Percentiles rank a stretch among this genome's conserved stretches.
Conservation (phyloP, 2,113 vertebrate species). For the Thamnophis sirtalis region DNA sequence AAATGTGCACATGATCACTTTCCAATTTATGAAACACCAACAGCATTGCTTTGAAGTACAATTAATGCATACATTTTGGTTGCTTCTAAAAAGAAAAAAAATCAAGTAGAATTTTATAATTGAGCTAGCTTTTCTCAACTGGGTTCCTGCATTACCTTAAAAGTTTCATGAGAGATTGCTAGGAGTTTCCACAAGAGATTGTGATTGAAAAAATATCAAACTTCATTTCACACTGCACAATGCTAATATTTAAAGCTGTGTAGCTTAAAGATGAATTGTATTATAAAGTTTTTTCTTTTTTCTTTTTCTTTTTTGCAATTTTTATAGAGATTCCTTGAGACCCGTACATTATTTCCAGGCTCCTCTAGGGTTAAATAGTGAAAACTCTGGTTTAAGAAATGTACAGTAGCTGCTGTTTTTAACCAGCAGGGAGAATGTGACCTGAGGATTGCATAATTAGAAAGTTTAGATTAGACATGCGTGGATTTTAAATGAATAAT, state of each 20-base stretch:
- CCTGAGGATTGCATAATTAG: slow-evolving; percentile 75
- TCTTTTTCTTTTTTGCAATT: background rate
- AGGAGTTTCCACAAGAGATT: background rate
- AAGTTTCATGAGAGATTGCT: background rate
- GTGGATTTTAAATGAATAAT: slow-evolving; percentile 65
- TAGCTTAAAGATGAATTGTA: background rate
- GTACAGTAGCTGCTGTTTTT: slow-evolving; percentile 32
- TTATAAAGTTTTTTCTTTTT: background rate
- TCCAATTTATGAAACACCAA: background rate
- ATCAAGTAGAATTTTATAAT: background rate
- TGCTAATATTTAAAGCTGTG: background rate
- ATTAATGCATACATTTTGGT: background rate
- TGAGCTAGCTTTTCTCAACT: background rate
- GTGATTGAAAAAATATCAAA: background rate
- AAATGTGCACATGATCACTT: background rate
- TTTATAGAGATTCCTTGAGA: background rate
- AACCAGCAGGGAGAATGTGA: slow-evolving; percentile 67
- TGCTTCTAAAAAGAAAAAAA: background rate
- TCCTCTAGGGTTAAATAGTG: background rate
- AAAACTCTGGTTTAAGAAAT: background rate
- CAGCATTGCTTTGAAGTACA: background rate
- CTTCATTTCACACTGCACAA: background rate
- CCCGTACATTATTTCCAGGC: background rate
- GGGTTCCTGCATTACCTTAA: background rate
- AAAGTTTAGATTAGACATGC: slow-evolving; percentile 61